Base-by-base conservation (phyloP, 2,113 vertebrate genomes). In the Carassius gibelio region DNA sequence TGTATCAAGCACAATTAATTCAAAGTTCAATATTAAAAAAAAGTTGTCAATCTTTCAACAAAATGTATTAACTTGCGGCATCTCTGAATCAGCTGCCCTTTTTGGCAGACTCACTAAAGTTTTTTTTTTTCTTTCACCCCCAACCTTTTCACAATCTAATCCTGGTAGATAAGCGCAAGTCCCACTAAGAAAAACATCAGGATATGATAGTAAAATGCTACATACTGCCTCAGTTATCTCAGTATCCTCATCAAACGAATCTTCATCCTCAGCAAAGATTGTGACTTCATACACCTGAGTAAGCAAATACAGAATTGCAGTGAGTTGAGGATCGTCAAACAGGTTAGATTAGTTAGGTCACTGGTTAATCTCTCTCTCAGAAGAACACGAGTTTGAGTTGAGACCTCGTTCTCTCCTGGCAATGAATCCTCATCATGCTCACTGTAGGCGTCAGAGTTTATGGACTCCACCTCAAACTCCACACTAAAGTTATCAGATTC, bases 381-480 rank as follows among this genome's bases (percentile, higher is more conserved):
- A 14, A 14, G 17, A 72, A 4, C 48, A 68, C 6, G 55, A 68
- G 2, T 42, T 15, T 26, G 75, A 84, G 36, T 7, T 21, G 19
- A 84, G 69, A 95, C 95, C 94, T 99, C 96, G 57, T 98, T 97
- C 21, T 97, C 97, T 85, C 96, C 97, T 9, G 97, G 96, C 84
- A 97, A 91, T 34, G 96, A 96, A 2, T 93, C 96, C 80, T 97
- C 97, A 84, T 98, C 98, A 91, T 97, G 96, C 13, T 96, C 94
- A 82, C 95, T 96, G 86, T 99, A 99, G 87, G 97, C 95, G 71
- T 98, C 97, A 1, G 98, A 98, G 90, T 95, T 94, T 61, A 98
- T 85, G 38, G 98, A 99, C 85, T 99, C 98, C n/a, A 99, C 97
- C 93, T 99, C 98, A 89, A 99, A 99, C 83, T 99, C 98, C 0